phyloP scores from a whole-genome alignment of 2,888 invertebrate genomes.

The Agriopis leucophaearia region DNA sequence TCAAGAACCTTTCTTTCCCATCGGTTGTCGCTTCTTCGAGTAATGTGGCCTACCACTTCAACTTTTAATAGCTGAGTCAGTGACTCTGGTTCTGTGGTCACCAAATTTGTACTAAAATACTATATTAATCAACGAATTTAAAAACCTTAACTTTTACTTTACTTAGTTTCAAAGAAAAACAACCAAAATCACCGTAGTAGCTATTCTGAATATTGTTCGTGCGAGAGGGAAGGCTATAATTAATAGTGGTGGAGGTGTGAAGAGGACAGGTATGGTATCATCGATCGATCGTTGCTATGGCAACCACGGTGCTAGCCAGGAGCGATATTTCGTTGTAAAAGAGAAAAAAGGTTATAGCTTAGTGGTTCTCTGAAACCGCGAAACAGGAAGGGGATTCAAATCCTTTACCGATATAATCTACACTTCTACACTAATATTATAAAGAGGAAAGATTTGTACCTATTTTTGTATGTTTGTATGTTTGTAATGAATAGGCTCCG shows the following conservation, averaged over 20 bases:
- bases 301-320: slow-evolving; percentile 46
- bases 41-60: too few relatives aligned
- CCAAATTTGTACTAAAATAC: too few relatives aligned
- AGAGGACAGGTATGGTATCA: slow-evolving; percentile 53
- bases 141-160: background rate
- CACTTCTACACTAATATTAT: too few relatives aligned
- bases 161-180: slow-evolving; percentile 44
- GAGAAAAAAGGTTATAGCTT: background rate
- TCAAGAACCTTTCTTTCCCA: too few relatives aligned
- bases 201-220: slow-evolving; percentile 52
- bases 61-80: too few relatives aligned
- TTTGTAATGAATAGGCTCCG: too few relatives aligned
- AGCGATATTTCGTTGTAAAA: slow-evolving; percentile 4
- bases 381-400: too few relatives aligned
- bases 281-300: slow-evolving; percentile 78
- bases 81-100: background rate
- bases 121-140: too few relatives aligned
- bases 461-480: too few relatives aligned
- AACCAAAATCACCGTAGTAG: slow-evolving; percentile 38
- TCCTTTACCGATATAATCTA: too few relatives aligned
- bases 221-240: slow-evolving; percentile 46
- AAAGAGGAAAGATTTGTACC: too few relatives aligned
- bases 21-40: too few relatives aligned
- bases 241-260: slow-evolving; percentile 37
- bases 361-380: background rate